Conservation (phyloP, 2,797 vertebrate species). For the Pelodytes ibericus region DNA sequence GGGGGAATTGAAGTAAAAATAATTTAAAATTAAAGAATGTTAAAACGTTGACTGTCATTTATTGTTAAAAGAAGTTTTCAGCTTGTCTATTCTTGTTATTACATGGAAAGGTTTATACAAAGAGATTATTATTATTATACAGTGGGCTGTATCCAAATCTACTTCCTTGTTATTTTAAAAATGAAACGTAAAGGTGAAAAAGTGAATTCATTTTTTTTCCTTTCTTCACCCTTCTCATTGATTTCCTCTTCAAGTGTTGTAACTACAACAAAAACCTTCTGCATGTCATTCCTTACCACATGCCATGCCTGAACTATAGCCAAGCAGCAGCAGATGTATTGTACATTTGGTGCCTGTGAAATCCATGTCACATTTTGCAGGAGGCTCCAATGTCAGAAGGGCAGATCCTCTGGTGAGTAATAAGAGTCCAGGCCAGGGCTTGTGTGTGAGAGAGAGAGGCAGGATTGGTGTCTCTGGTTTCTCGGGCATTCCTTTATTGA, state of each 20-base stretch:
- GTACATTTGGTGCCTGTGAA: neutral
- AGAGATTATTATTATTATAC: neutral
- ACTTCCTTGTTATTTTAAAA: neutral
- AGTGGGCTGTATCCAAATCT: neutral
- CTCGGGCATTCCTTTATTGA: constrained; percentile 10
- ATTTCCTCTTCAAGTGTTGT: no score
- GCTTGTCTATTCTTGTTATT: constrained; percentile 4
- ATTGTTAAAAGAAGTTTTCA: neutral
- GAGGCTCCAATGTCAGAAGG: neutral
- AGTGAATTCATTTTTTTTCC: neutral
- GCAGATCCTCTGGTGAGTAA: neutral
- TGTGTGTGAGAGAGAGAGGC: neutral
- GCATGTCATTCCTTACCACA: neutral
- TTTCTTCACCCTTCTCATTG: neutral
- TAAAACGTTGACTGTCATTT: neutral
- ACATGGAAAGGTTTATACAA: neutral
- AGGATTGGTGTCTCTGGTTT: constrained; percentile 13
- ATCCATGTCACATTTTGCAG: constrained; percentile 27
- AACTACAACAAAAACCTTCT: neutral
- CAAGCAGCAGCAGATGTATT: neutral
- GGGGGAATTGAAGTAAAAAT: neutral
- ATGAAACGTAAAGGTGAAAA: neutral
- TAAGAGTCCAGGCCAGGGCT: constrained; percentile 30
- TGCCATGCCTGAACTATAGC: neutral
- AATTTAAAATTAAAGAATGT: neutral